These are phyloP conservation scores for Megaleporinus macrocephalus DNA, from an alignment of 2,113 vertebrate genomes.

Conservation along the genomic window DNA sequence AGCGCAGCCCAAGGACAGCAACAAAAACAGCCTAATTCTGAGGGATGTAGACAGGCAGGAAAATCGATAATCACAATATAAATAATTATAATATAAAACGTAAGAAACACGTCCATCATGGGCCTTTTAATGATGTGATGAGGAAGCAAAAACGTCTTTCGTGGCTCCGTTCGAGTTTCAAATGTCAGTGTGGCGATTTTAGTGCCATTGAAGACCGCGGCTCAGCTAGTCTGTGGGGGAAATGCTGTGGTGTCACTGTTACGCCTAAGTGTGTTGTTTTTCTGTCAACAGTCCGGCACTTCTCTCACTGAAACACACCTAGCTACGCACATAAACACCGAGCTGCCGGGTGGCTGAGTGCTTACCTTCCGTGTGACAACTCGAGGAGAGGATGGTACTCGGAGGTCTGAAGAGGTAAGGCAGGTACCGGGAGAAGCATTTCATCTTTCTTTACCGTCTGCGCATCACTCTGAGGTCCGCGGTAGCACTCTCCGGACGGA, in stretches of 20 bases:
- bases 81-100: too few relatives aligned
- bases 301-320: constrained; percentile 11
- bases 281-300: neutral
- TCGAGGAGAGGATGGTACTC: constrained; percentile 82
- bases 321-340: neutral
- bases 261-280: neutral
- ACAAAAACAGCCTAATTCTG: too few relatives aligned
- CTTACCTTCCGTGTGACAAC: constrained; percentile 87
- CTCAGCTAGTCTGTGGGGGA: neutral
- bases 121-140: neutral
- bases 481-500: constrained; percentile 29
- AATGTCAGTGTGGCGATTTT: neutral
- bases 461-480: constrained; percentile 41
- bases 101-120: too few relatives aligned
- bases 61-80: too few relatives aligned
- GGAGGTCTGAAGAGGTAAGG: constrained; percentile 86
- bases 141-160: neutral
- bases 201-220: neutral
- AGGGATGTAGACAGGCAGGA: too few relatives aligned
- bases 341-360: neutral
- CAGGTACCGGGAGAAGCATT: constrained; percentile 88
- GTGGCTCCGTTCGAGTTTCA: neutral
- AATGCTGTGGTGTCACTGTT: neutral
- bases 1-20: too few relatives aligned
- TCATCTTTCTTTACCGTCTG: constrained; percentile 77